Evolutionary conservation across 2,797 vertebrate genomes (phyloP), one percentile per base, ranked within the genome.

Genomic region (Xenentodon cancila): DNA sequence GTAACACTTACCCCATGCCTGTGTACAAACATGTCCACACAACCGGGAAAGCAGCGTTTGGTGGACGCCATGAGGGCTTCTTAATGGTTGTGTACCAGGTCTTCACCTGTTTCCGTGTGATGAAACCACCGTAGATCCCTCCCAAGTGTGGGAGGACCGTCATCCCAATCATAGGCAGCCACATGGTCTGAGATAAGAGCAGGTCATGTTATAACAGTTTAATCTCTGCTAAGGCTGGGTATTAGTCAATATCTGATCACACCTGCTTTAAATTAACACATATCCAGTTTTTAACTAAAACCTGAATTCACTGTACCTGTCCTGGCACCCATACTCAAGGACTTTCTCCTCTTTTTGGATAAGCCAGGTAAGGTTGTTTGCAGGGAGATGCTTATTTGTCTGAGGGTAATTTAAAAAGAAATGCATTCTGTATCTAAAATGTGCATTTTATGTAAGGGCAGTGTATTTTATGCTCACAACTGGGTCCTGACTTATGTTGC

Each of bases 61-160:
- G 93, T 19, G 94, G 94, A 3, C 90, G 87, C 94, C 94, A 95
- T 4, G 88, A 90, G n/a, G 94, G 94, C 72, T 92, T 95, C 21
- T 90, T 75, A 37, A 95, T 73, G 6, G 84, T 89, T 2, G 65
- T 49, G 59, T 93, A 95, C 94, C 94, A 94, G 20, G 81, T 90
- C 66, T 93, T 92, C 56, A 93, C 89, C 50, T 93, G 78, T 68
- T 68, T 88, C 22, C 92, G 90, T 17, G 92, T 94, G 42, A 91
- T 59, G 3, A 85, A 86, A 19, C 86, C 88, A 0, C 92, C 89
- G 0, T 63, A 87, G 0, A 94, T 1, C 19, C 92, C 94, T 6
- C 94, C 94, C 7, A 94, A 12, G 59, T 94, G 90, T 6, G 94
- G 94, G 27, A 95, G 82, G 69, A 87, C 86, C 0, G 93, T 94